Evolutionary conservation across 2,797 vertebrate species (phyloP).

Genomic region (Pseudochirops cupreus): DNA sequence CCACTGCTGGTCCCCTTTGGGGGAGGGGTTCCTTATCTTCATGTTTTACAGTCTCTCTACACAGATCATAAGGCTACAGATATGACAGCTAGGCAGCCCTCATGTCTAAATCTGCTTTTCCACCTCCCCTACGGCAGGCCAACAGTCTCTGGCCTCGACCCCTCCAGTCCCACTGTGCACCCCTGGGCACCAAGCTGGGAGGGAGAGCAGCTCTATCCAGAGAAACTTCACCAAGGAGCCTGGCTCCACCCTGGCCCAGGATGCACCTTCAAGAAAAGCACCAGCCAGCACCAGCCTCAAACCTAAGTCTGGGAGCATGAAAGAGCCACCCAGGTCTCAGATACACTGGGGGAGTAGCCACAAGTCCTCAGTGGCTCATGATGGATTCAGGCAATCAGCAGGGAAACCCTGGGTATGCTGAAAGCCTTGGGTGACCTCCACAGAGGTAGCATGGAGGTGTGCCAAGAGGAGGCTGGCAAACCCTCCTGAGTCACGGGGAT

Average conservation of each 20-base stretch:
- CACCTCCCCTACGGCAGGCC: background rate
- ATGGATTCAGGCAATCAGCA: background rate
- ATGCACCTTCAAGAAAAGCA: background rate
- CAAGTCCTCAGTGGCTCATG: background rate
- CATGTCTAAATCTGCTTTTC: background rate
- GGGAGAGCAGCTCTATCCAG: background rate
- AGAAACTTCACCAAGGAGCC: background rate
- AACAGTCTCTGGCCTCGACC: rapidly evolving
- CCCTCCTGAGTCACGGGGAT: background rate
- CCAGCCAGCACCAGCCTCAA: background rate
- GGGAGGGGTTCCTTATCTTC: background rate
- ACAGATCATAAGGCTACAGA: background rate
- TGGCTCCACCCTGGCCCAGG: background rate
- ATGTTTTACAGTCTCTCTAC: background rate
- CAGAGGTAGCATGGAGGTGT: background rate
- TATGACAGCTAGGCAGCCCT: no score
- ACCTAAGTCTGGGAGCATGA: background rate
- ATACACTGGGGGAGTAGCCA: background rate
- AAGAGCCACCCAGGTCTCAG: background rate
- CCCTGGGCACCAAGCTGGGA: background rate
- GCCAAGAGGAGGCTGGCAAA: background rate
- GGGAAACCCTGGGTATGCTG: background rate
- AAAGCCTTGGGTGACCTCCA: background rate
- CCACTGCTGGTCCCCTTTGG: background rate
- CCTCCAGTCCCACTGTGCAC: background rate